Conservation (phyloP, 2,888 invertebrate species). For the Lissonota sp. region DNA sequence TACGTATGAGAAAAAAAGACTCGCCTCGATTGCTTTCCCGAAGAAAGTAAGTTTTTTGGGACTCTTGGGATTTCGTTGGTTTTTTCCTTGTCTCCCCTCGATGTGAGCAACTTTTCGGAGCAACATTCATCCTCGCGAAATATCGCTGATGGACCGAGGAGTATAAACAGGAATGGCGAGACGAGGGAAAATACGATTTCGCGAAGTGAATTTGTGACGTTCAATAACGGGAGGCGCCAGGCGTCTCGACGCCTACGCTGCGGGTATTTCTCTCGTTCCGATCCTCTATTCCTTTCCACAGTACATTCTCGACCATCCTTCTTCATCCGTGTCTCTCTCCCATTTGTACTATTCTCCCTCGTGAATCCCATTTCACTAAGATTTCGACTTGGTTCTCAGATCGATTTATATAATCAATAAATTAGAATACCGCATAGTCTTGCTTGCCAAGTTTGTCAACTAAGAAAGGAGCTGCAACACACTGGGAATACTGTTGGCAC, state of each 20-base stretch:
- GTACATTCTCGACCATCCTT: background rate
- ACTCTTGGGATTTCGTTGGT: background rate
- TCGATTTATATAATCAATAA: too few relatives aligned
- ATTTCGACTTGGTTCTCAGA: background rate
- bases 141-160: background rate
- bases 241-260: conserved; percentile 71
- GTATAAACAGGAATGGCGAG: background rate
- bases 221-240: conserved; percentile 73
- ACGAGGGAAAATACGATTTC: conserved; percentile 34
- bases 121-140: background rate
- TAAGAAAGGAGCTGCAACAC: too few relatives aligned
- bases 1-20: background rate
- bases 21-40: background rate
- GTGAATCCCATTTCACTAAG: background rate
- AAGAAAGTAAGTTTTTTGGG: background rate
- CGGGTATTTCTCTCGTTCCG: conserved; percentile 54
- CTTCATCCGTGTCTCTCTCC: background rate
- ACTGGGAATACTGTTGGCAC: too few relatives aligned
- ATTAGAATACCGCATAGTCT: too few relatives aligned
- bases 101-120: background rate
- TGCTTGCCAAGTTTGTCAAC: too few relatives aligned
- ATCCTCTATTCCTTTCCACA: background rate
- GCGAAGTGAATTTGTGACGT: conserved; percentile 48
- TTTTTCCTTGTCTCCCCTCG: background rate
- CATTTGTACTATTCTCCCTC: background rate